Evolutionary conservation across 2,797 vertebrate genomes (phyloP).

Genomic region (Rallus crepitans): DNA sequence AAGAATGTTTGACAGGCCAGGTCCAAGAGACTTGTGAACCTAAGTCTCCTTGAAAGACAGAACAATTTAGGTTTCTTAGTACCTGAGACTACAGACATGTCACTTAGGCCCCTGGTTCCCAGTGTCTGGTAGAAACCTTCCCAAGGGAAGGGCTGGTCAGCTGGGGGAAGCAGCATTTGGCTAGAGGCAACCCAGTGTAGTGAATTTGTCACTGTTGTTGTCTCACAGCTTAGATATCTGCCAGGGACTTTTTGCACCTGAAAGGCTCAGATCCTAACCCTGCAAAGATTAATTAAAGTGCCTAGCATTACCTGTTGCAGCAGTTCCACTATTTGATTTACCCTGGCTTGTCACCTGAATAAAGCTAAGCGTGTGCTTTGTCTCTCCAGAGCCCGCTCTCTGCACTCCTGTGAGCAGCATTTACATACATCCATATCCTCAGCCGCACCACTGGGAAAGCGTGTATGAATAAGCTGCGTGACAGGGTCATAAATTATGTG

Average conservation of each 20-base stretch:
- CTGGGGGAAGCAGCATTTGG: not conserved
- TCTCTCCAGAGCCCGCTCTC: not conserved
- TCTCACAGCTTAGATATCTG: not conserved
- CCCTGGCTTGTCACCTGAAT: not conserved
- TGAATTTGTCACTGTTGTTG: not conserved
- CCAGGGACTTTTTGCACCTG: not conserved
- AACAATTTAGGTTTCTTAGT: not conserved
- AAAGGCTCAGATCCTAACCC: not conserved
- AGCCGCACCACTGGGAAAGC: slow-evolving; percentile 4
- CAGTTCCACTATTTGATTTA: not conserved
- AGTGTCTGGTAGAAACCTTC: not conserved
- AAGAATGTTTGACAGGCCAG: not conserved
- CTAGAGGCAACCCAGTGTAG: not conserved
- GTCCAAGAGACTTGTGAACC: not conserved
- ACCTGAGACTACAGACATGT: not conserved
- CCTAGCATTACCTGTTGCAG: not conserved
- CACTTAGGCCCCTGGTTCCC: not conserved
- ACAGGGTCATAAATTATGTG: slow-evolving; percentile 46
- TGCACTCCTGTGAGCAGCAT: not conserved
- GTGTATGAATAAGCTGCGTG: slow-evolving; percentile 8
- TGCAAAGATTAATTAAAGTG: not conserved
- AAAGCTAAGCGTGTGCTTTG: not conserved
- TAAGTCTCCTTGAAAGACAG: not conserved
- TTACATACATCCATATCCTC: not conserved
- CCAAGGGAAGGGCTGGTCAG: not conserved